Evolutionary conservation across 92 coral and sea anemone genomes (phyloP), one percentile per base, ranked within the genome.

Genomic region (Heteractis magnifica): DNA sequence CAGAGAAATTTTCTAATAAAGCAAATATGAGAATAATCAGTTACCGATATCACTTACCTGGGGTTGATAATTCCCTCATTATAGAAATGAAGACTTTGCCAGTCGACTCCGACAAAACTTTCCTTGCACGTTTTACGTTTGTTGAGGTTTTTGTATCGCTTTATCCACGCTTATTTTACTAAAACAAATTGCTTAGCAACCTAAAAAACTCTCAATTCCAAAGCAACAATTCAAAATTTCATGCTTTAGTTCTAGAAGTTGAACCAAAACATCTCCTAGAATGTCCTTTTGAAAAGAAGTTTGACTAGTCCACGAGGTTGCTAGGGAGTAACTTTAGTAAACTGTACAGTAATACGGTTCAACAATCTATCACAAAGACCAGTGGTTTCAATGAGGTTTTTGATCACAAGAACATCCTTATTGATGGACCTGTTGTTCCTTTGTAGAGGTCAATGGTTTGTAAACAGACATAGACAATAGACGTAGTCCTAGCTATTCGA

Each of bases 371-470:
- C 41, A 76, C 79, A 76, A 76, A 16, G 59, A 76, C 62, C 62
- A 60, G 52, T n/a, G 41, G 8, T 18, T 49, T 15, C 20, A 18
- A 76, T 0, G 5, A 20, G 73, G 9, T 53, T 68, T n/a, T 65
- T 68, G 48, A 23, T 20, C 62, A 76, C 65, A 51, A 75, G 58
- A 51, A 76, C 73, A 51, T 76, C 79, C 52, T 76, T 76, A 76
- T 50, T 11, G 62, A 19, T 7, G 13, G 60, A 76, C 79, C 79
- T 51, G 79, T 76, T 76, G 23, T 55, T 52, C 23, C 26, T 10
- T 13, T 76, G 44, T 16, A 18, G 79, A 76, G 79, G 62, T 76
- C 65, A 76, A 76, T 76, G 62, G 62, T 76, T 76, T 52, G 62
- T 52, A 76, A 76, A 76, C 79, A 76, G 50, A 15, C 60, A 15